These are phyloP conservation scores for Drosophila longiperda DNA, from an alignment of 2,888 invertebrate species.

Conservation along the genomic window DNA sequence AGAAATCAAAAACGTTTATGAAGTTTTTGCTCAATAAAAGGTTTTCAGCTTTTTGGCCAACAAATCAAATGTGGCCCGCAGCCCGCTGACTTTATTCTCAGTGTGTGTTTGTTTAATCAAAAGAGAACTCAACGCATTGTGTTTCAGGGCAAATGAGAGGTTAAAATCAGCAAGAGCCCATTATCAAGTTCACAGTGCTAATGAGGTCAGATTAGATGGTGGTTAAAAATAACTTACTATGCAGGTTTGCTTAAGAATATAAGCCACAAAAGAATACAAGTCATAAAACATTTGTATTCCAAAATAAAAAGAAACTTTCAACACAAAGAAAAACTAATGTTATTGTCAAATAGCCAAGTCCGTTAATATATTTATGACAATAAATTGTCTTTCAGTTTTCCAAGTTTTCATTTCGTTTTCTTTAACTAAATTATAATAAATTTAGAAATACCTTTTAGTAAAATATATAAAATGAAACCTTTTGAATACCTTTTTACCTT, in stretches of 20 bases:
- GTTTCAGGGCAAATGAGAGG: conserved; percentile 26
- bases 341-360: neutral
- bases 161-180: conserved; percentile 10
- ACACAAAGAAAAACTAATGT: neutral
- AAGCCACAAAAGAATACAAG: neutral
- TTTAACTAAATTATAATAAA: neutral
- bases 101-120: conserved; percentile 27
- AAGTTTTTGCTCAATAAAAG: conserved; percentile 33
- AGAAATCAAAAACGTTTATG: conserved; percentile 50
- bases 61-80: conserved; percentile 26
- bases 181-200: conserved; percentile 14
- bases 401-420: neutral
- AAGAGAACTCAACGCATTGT: conserved; percentile 39
- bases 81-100: conserved; percentile 30
- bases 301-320: neutral
- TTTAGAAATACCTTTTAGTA: neutral
- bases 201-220: conserved; percentile 32
- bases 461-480: neutral
- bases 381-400: neutral
- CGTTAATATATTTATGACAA: neutral
- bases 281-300: neutral
- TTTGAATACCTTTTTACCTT: no score
- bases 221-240: conserved; percentile 11
- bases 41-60: conserved; percentile 34
- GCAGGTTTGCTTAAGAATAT: conserved; percentile 4